These are phyloP conservation scores for Cervus canadensis DNA, from an alignment of 2,113 vertebrate genomes.

Conservation along the genomic window DNA sequence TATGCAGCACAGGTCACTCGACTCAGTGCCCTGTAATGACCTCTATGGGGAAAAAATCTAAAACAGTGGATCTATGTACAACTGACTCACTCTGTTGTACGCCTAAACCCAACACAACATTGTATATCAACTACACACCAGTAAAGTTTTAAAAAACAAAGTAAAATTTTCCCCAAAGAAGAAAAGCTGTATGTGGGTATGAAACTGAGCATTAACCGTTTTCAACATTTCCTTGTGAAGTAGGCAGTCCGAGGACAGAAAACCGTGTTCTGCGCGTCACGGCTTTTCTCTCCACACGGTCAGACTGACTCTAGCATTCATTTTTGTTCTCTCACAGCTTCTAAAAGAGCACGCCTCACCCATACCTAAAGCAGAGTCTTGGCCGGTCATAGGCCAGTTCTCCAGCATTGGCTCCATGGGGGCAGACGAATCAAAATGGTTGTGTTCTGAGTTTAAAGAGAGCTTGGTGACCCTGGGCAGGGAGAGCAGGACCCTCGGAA, in stretches of 20 bases:
- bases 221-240: not conserved
- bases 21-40: not conserved
- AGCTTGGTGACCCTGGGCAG: slow-evolving; percentile 85
- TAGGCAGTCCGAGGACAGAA: not conserved
- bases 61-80: accelerated
- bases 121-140: accelerated
- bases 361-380: slow-evolving; percentile 77
- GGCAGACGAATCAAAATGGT: slow-evolving; percentile 92
- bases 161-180: not conserved
- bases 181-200: not conserved
- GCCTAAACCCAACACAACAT: not conserved
- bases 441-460: slow-evolving; percentile 92
- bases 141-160: not conserved
- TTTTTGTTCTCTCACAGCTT: slow-evolving; percentile 74
- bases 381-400: slow-evolving; percentile 95
- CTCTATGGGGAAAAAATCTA: not conserved
- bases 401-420: slow-evolving; percentile 98
- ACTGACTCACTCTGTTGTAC: accelerated
- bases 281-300: not conserved
- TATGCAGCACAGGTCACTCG: accelerated
- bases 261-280: not conserved
- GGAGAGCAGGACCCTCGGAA: slow-evolving; percentile 20
- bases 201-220: not conserved
- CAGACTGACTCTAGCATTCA: not conserved
- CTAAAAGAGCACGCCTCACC: slow-evolving; percentile 81